Base-by-base conservation (phyloP, 2,113 vertebrate genomes). In the Urocitellus parryii region DNA sequence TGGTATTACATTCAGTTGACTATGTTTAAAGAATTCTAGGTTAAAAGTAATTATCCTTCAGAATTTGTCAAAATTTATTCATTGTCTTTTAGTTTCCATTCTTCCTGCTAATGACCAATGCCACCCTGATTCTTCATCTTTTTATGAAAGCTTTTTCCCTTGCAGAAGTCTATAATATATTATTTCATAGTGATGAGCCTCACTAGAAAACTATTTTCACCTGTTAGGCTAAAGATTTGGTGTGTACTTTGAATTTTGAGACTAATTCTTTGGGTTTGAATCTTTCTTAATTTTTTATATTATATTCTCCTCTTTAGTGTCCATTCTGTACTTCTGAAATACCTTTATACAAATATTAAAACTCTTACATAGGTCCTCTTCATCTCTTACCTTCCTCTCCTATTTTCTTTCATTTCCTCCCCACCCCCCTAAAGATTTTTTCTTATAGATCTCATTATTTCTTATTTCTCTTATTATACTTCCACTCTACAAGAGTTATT, bases 41-140 rank as follows among this genome's bases (percentile, higher is more conserved):
- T 63, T 70, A 61, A 86, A 80, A 85, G 63, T 68, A 3, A 27
- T 90, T 96, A 92, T 93, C 58, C 58, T 70, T 90, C 22, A 63
- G 90, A 76, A 48, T 63, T 92, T 56, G 53, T 86, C 58, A 45
- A 32, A 32, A 67, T 45, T 82, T 18, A 68, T 87, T 24, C n/a
- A 8, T 37, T 76, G 14, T 70, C 70, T 95, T 90, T 29, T 53
- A 56, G 81, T 95, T 61, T 81, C 58, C 61, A 17, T 2, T 61
- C 79, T 39, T 94, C 74, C 76, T 96, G 61, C 81, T 72, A 56
- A 82, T 91, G 68, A 67, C n/a, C 58, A 25, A 4, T 61, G 22
- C 22, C 18, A 4, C 76, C 85, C 88, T 68, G 48, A 68, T 37
- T 88, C 58, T 79, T n/a, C 53, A 42, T 73, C 20, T 72, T 67